A percentile compares a stretch with the other conserved stretches of the same genome.
Conservation (phyloP, 1,140 invertebrate genomes). For the Pseudoatta argentina region DNA sequence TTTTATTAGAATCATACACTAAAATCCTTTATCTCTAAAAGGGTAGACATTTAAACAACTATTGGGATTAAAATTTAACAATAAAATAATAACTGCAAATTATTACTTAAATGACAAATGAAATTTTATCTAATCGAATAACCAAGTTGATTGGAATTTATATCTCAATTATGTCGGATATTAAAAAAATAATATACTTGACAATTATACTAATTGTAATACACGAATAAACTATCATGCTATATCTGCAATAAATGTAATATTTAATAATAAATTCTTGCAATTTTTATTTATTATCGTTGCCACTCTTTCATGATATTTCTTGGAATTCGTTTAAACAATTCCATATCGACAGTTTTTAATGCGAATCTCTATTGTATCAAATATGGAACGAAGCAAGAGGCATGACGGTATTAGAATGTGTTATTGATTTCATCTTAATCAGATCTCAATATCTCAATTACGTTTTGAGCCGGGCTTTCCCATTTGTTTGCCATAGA, state of each 20-base stretch:
- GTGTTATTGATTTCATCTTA: constrained; percentile 86
- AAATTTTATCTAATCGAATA: not conserved
- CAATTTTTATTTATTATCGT: not conserved
- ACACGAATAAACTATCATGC: not conserved
- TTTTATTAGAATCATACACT: not conserved
- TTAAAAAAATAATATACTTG: not conserved
- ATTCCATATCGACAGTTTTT: not conserved
- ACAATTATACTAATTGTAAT: not conserved
- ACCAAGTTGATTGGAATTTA: not conserved
- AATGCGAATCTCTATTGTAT: constrained; percentile 16
- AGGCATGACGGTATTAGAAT: constrained; percentile 51
- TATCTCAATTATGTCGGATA: not conserved
- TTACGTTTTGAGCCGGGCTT: constrained; percentile 84
- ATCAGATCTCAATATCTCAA: constrained; percentile 86
- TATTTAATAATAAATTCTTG: not conserved
- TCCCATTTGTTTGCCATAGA: constrained; percentile 83
- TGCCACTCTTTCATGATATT: not conserved
- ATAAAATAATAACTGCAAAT: not conserved
- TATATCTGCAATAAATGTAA: not conserved
- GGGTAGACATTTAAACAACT: not conserved
- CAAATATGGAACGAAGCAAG: constrained; percentile 70
- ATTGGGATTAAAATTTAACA: not conserved
- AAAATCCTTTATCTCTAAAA: not conserved
- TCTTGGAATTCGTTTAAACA: not conserved
- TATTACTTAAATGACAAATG: not conserved